phyloP scores from a whole-genome alignment of 2,888 invertebrate genomes.

The Scelioninae gen. 1 region DNA sequence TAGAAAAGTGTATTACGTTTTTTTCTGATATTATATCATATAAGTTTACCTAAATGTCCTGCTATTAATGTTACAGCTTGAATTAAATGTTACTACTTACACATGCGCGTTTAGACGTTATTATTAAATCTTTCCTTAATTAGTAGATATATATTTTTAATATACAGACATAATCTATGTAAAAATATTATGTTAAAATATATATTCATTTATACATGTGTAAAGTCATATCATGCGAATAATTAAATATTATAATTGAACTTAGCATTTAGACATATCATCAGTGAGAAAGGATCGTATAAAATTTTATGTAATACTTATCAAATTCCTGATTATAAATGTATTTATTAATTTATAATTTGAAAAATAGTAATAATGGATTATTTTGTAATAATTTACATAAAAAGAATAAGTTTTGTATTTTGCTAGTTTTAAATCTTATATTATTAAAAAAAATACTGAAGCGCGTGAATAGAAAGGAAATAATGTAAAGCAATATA shows the following conservation, averaged over 20 bases:
- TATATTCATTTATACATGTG: slow-evolving; percentile 8
- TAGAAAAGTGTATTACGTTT: too few species aligned
- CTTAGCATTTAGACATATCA: slow-evolving; percentile 22
- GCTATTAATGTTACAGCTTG: background rate
- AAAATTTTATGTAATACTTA: background rate
- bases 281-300: background rate
- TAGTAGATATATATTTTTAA: slow-evolving; percentile 10
- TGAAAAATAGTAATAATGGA: background rate
- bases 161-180: background rate
- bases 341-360: slow-evolving; percentile 2
- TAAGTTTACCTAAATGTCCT: too few species aligned
- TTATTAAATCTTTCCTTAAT: background rate
- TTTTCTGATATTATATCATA: too few species aligned
- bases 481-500: too few species aligned
- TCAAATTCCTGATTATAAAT: slow-evolving; percentile 6
- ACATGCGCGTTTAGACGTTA: background rate
- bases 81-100: slow-evolving; percentile 25
- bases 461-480: too few species aligned
- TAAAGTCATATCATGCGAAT: slow-evolving; percentile 6
- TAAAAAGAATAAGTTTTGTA: too few species aligned
- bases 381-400: background rate
- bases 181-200: background rate
- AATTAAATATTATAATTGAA: slow-evolving; percentile 29
- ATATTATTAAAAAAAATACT: too few species aligned
- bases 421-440: too few species aligned